These are phyloP conservation scores for Luscinia luscinia DNA, from an alignment of 2,797 vertebrate species.

Conservation along the genomic window DNA sequence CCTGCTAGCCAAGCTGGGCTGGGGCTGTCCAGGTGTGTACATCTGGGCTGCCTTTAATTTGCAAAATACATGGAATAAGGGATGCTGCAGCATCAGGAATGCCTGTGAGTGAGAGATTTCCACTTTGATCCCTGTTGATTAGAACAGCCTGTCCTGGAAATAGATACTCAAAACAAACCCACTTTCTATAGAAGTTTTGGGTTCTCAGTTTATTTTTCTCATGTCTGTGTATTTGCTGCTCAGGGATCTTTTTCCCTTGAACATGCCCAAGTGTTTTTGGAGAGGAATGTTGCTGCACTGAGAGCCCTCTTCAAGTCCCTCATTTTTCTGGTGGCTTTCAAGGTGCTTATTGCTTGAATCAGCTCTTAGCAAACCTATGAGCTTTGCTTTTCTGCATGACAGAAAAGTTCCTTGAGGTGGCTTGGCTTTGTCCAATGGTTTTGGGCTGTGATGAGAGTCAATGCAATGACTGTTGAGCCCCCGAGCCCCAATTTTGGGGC, in stretches of 20 bases:
- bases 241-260: not conserved
- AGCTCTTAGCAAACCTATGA: not conserved
- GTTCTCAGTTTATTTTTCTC: not conserved
- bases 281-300: not conserved
- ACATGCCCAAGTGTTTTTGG: not conserved
- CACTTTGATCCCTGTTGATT: not conserved
- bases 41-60: not conserved
- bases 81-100: not conserved
- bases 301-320: not conserved
- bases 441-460: not conserved
- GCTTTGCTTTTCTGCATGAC: not conserved
- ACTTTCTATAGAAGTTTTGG: not conserved
- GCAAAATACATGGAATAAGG: not conserved
- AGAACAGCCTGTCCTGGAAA: not conserved
- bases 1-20: not conserved
- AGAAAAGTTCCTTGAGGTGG: not conserved
- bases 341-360: not conserved
- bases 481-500: rapidly evolving
- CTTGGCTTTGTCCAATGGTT: not conserved
- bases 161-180: not conserved
- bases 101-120: not conserved
- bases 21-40: not conserved
- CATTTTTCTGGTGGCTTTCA: not conserved
- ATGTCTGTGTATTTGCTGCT: rapidly evolving
- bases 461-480: rapidly evolving